These are phyloP conservation scores for Acanthurus tractus DNA, from an alignment of 2,797 vertebrate genomes.

Conservation along the genomic window DNA sequence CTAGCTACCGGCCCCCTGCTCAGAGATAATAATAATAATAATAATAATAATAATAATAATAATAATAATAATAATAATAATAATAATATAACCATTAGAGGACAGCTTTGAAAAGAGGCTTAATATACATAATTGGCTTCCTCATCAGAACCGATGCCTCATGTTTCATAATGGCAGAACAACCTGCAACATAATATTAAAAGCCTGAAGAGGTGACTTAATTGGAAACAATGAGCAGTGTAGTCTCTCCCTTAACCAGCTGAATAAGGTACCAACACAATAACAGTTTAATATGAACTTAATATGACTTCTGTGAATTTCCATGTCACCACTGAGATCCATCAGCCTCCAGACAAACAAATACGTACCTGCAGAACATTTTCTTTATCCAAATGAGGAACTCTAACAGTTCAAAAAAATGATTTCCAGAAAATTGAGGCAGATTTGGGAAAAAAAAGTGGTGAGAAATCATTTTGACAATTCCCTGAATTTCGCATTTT, in stretches of 20 bases:
- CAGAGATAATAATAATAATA: slow-evolving; percentile 4
- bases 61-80: neutral
- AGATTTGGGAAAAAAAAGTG: too few relatives aligned
- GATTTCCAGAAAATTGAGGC: neutral
- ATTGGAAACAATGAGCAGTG: neutral
- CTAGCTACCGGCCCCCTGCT: neutral
- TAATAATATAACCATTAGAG: neutral
- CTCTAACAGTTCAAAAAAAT: neutral
- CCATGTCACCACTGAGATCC: neutral
- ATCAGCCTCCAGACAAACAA: neutral
- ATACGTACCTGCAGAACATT: neutral
- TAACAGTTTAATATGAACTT: slow-evolving; percentile 1
- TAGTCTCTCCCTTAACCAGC: neutral
- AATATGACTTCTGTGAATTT: neutral
- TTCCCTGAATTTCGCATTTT: too few relatives aligned
- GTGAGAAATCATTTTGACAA: too few relatives aligned
- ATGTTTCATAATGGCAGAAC: neutral
- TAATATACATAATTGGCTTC: neutral
- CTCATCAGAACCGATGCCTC: neutral
- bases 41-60: too few relatives aligned
- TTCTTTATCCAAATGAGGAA: neutral
- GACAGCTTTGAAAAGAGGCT: neutral
- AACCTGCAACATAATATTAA: neutral
- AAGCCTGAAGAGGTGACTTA: neutral
- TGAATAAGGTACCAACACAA: neutral